Evolutionary conservation across 1,140 invertebrate species (phyloP), one percentile per base, ranked within the genome.

Genomic region (Cherax quadricarinatus): DNA sequence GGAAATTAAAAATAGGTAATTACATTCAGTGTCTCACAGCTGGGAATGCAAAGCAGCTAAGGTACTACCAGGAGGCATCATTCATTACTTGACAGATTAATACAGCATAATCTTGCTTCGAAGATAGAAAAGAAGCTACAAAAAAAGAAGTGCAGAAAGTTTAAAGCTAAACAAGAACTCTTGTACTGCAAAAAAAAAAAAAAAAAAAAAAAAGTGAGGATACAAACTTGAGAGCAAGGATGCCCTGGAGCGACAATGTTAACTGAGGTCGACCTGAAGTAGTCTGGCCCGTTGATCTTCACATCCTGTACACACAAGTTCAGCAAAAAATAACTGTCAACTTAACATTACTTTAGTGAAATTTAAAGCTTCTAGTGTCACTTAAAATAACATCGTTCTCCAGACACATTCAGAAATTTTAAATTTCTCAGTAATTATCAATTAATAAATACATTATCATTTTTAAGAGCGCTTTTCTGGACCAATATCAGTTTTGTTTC

Each of bases 281-380:
- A 89, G 88, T 89, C 88, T 12, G 88, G 88, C n/a, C 88, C 88
- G 80, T 73, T 89, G 88, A 89, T 73, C 88, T 89, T 89, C 88
- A 89, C 88, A 70, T 70, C 88, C 88, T 89, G 88, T 73, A 73
- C 62, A 83, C 18, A 24, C 53, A 83, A 89, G 24, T 49, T 81
- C 41, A 9, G 24, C 62, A 30, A 2, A 89, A 53, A 53, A 51
- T 30, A 83, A 21, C 18, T 4, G 18, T 53, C 70, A 6, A 5
- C 24, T 75, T 75, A 9, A 75, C 24, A 30, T 5, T 21, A 75
- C 7, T 75, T 12, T 75, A 24, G 70, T 75, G 21, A 75, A 75
- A 30, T 75, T 30, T 30, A 75, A 75, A 75, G 5, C 14, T 16
- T 66, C 18, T 18, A 66, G 62, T 66, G 62, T 18, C 14, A 18